Conservation (phyloP, 2,888 invertebrate species). For the Athalia rosae region DNA sequence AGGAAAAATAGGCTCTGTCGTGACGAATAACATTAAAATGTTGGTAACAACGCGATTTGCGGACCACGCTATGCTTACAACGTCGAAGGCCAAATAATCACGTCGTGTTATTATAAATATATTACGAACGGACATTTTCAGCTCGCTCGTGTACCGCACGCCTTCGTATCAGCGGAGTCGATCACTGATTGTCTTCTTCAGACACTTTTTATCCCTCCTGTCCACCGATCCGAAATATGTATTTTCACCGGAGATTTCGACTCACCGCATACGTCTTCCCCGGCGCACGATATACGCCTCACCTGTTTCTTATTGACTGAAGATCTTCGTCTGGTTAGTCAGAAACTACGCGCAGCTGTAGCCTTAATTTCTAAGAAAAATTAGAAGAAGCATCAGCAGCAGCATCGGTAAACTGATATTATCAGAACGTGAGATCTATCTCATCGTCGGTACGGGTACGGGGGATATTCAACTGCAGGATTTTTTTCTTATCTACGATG, state of each 20-base stretch:
- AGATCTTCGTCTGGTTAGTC: too few relatives aligned
- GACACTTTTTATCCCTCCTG: background rate
- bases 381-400: too few relatives aligned
- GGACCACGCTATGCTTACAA: background rate
- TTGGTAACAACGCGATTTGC: slow-evolving; percentile 16
- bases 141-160: background rate
- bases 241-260: background rate
- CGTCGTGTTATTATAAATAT: slow-evolving; percentile 34
- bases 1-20: background rate
- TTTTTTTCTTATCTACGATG: background rate
- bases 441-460: too few relatives aligned
- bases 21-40: slow-evolving; percentile 39
- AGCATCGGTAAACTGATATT: too few relatives aligned
- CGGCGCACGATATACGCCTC: too few relatives aligned
- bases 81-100: slow-evolving; percentile 28
- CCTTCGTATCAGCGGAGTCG: background rate
- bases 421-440: too few relatives aligned
- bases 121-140: slow-evolving; percentile 29
- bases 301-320: too few relatives aligned
- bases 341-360: too few relatives aligned
- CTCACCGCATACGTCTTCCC: too few relatives aligned
- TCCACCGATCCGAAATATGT: background rate
- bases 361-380: too few relatives aligned
- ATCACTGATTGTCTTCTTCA: slow-evolving; percentile 39
- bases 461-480: too few relatives aligned